phyloP scores from a whole-genome alignment of 2,888 invertebrate species.

The Chalcosyrphus nemorum region DNA sequence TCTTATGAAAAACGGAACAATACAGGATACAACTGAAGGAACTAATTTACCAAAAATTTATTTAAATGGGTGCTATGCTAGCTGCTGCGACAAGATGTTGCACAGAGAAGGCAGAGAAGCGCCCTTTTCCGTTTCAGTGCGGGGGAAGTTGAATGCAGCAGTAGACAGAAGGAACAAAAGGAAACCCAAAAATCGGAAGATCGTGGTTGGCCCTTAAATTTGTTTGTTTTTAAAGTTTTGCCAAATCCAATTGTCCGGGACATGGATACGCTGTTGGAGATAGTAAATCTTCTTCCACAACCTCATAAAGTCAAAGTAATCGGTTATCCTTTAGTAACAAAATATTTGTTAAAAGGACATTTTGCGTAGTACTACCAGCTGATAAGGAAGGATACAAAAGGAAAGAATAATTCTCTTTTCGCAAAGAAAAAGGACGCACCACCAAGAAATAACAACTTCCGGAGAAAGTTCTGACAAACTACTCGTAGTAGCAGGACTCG shows the following conservation, averaged over 20 bases:
- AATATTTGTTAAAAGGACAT: slow-evolving; percentile 6
- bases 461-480: slow-evolving; percentile 61
- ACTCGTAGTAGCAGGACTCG: slow-evolving; percentile 33
- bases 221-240: slow-evolving; percentile 55
- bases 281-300: slow-evolving; percentile 49
- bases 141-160: slow-evolving; percentile 13
- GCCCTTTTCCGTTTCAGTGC: slow-evolving; percentile 12
- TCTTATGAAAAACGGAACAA: slow-evolving; percentile 21
- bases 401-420: slow-evolving; percentile 29
- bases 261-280: slow-evolving; percentile 1
- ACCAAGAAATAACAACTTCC: slow-evolving; percentile 67
- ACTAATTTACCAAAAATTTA: slow-evolving; percentile 68
- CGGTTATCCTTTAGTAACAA: slow-evolving; percentile 58
- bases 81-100: slow-evolving; percentile 36
- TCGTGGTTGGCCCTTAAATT: slow-evolving; percentile 22
- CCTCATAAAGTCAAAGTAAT: slow-evolving; percentile 66
- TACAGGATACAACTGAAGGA: slow-evolving; percentile 52
- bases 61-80: slow-evolving; percentile 36
- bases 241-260: slow-evolving; percentile 53
- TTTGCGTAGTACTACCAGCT: slow-evolving; percentile 23
- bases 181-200: slow-evolving; percentile 24
- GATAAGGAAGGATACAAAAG: slow-evolving; percentile 59
- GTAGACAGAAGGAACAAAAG: slow-evolving; percentile 29
- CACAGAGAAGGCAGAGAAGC: background rate
- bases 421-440: slow-evolving; percentile 35